These are phyloP conservation scores for Blastobasis lacticolella DNA, from an alignment of 2,888 invertebrate genomes.

Conservation along the genomic window DNA sequence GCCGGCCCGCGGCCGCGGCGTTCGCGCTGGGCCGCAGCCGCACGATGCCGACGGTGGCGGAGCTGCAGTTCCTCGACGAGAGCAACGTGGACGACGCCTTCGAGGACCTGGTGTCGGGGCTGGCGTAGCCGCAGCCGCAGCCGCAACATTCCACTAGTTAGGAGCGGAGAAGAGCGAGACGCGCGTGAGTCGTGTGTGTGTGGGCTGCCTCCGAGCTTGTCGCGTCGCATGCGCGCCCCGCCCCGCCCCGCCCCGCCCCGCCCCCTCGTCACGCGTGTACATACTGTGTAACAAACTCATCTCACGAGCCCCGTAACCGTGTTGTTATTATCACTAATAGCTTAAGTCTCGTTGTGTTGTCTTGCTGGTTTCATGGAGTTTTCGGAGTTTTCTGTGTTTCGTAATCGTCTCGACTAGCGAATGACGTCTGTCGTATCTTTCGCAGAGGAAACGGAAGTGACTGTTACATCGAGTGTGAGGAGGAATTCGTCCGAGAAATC, in stretches of 20 bases:
- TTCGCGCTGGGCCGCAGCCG: slow-evolving; percentile 80
- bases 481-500: slow-evolving; percentile 71
- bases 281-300: slow-evolving; percentile 55
- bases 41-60: slow-evolving; percentile 83
- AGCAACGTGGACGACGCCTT: slow-evolving; percentile 91
- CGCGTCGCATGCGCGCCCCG: slow-evolving; percentile 55
- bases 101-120: slow-evolving; percentile 85
- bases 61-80: slow-evolving; percentile 80
- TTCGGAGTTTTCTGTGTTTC: slow-evolving; percentile 26
- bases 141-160: slow-evolving; percentile 62
- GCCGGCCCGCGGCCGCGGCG: slow-evolving; percentile 48
- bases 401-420: slow-evolving; percentile 2
- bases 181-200: slow-evolving; percentile 73
- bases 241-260: slow-evolving; percentile 18
- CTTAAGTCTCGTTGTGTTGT: slow-evolving; percentile 59
- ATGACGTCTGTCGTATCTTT: slow-evolving; percentile 17
- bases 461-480: slow-evolving; percentile 64
- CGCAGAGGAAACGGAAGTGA: slow-evolving; percentile 64
- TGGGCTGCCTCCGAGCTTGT: slow-evolving; percentile 41
- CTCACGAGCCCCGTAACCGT: slow-evolving; percentile 59
- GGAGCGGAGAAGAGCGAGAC: slow-evolving; percentile 62
- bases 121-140: slow-evolving; percentile 49
- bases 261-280: slow-evolving; percentile 34
- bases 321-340: slow-evolving; percentile 70
- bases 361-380: slow-evolving; percentile 51